Evolutionary conservation across 2,797 vertebrate species (phyloP), one percentile per base, ranked within the genome.

Genomic region (Falco peregrinus): DNA sequence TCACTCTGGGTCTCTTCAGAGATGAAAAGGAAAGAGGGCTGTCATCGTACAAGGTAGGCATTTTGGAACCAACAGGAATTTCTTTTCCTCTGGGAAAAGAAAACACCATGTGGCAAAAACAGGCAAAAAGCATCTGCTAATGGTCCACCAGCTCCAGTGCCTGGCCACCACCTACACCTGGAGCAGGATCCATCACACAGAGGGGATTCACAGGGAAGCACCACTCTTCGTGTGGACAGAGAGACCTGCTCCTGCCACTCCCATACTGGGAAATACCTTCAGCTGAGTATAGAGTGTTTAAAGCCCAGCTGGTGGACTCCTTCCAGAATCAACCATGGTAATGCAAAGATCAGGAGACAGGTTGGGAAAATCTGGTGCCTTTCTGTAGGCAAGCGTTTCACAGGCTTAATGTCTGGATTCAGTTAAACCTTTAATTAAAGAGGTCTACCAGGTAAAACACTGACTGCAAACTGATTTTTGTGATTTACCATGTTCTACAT

Each of bases 151-250:
- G 53, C n/a, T 41, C 22, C 11, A 2, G 22, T 79, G 35, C 22
- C 43, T 4, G 2, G 54, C 28, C 63, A 59, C 43, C 33, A 33
- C 10, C 45, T 59, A 21, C 24, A 12, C 16, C 67, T 53, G 56
- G 29, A 75, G 18, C 0, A 0, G 69, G 35, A 45, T 79, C 29
- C 87, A 29, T 20, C 22, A 8, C 48, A 26, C 1, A 5, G 47
- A 68, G 53, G 56, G 26, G 10, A 25, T 14, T 25, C 48, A 26
- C 5, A 2, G 24, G 41, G n/a, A 68, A 48, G 16, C 39, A 47
- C 2, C 19, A 19, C n/a, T 37, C 19, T 6, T 31, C 0, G 0
- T 9, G 4, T 2, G 6, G 20, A 26, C 31, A 26, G 20, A 22
- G 22, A 59, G n/a, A 64, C 11, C 41, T 63, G 59, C 54, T 81